Evolutionary conservation across 2,797 vertebrate species (phyloP), one percentile per base, ranked within the genome.

Genomic region (Graptemys geographica): DNA sequence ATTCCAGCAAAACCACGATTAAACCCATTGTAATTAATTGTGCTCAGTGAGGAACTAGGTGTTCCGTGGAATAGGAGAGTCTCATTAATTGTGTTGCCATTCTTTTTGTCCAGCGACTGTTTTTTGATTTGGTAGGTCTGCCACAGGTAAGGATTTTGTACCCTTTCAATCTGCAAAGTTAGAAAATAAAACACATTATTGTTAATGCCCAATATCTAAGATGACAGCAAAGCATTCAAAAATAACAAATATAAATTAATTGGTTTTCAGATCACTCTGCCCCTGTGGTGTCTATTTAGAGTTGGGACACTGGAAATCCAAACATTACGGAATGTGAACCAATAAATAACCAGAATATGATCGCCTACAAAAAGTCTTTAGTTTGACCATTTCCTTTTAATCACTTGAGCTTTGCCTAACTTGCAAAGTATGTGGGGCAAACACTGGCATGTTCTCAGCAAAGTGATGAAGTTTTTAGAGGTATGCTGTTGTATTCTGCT

Each of bases 21-120:
- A 97, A 99, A 99, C 65, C 99, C 99, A 1, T 79, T 81, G 18
- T 90, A 78, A 23, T 99, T 99, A 91, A 99, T 98, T 0, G 44
- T 11, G 1, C 5, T 52, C 79, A 99, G 1, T 0, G 98, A 98
- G 31, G 27, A 44, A 9, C 37, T 5, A 57, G 96, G 91, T 52
- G 99, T 99, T 90, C 99, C 99, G 1, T 99, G 99, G 97, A 99
- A 99, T 8, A 99, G 98, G 9, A 79, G 95, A 85, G 6, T 98
- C 96, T 99, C 99, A 3, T 99, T 99, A 44, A 95, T 97, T 41
- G 72, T 18, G 18, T 97, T 96, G 18, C 96, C 95, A 51, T 99
- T 99, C 95, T 98, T 99, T 44, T 41, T 4, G 37, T 98, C 98
- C 95, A 99, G 96, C 2, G 87, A 86, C 1, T n/a, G 96, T 89